Base-by-base conservation (phyloP, 2,888 invertebrate species). In the Oscheius sp. region DNA sequence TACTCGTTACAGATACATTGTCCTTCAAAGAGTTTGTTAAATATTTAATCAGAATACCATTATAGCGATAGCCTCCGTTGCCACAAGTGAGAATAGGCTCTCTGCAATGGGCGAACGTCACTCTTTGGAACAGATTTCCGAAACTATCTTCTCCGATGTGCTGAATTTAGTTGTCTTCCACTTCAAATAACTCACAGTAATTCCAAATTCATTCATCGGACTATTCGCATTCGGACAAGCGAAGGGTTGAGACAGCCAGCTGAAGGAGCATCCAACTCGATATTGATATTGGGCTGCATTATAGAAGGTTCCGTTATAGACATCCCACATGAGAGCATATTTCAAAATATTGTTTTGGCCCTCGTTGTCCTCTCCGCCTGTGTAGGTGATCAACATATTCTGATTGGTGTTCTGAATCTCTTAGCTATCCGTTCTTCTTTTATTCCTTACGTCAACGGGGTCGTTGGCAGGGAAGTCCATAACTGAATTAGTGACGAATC, bases 101-200 rank as follows among this genome's bases (percentile, higher is more conserved):
- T 17, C 20, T n/a, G 33, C 55, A 55, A n/a, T 55, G 55, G 8
- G 55, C 55, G 15, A 57, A 68, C 0, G 74, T 71, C 29, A 76
- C 34, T 70, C 82, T 75, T 67, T 82, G 81, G 82, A 82, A 82
- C 20, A 79, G 71, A 61, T 79, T 69, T 53, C 82, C 82, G 65
- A 70, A 78, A 42, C 79, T 80, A 66, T 82, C 82, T 65, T 80
- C 81, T 69, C 82, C 82, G 34, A 76, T 58, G 65, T 79, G 76
- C 70, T 72, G 27, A 58, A 37, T 17, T 12, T 57, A n/a, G 20
- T 37, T 37, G n/a, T n/a, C n/a, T n/a, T n/a, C n/a, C n/a, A n/a
- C n/a, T n/a, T n/a, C n/a, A n/a, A n/a, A n/a, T n/a, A n/a, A 72
- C 65, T 45, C 12, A 70, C 65, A 17, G 73, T 65, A n/a, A 76